phyloP scores from a whole-genome alignment of 1,140 invertebrate genomes.

The Nasonia longicornis region DNA sequence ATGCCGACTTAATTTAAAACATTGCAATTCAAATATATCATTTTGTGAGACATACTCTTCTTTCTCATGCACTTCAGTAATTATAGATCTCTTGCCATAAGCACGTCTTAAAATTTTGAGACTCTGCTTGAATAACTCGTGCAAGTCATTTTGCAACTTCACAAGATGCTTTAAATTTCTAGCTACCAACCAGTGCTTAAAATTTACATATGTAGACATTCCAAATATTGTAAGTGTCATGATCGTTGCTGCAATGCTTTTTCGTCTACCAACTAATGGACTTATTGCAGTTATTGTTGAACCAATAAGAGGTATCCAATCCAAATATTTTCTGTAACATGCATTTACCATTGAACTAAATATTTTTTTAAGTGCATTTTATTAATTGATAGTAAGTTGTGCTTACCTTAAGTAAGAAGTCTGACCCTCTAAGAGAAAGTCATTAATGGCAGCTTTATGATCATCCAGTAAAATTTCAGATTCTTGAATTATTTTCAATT shows the following conservation, averaged over 20 bases:
- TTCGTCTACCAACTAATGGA: slow-evolving; percentile 42
- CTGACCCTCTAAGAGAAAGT: slow-evolving; percentile 49
- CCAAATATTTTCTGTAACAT: slow-evolving; percentile 49
- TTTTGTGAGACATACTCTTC: slow-evolving; percentile 54
- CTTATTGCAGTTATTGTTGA: slow-evolving; percentile 44
- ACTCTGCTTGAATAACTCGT: slow-evolving; percentile 55
- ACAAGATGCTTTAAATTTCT: slow-evolving; percentile 54
- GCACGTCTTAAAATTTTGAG: slow-evolving; percentile 59
- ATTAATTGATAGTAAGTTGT: slow-evolving; percentile 7
- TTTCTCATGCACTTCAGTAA: slow-evolving; percentile 48
- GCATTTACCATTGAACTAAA: background rate
- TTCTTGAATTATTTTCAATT: slow-evolving; percentile 57
- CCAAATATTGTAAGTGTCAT: slow-evolving; percentile 45
- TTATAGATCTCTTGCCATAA: slow-evolving; percentile 52
- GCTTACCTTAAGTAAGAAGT: slow-evolving; percentile 51
- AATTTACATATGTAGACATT: slow-evolving; percentile 49
- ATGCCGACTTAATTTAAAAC: background rate
- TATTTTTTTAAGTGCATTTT: slow-evolving; percentile 3
- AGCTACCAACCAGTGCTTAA: slow-evolving; percentile 42
- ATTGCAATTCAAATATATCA: slow-evolving; percentile 11
- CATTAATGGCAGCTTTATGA: slow-evolving; percentile 56
- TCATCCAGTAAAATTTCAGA: slow-evolving; percentile 61
- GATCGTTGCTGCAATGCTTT: slow-evolving; percentile 46
- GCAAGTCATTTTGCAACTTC: slow-evolving; percentile 57
- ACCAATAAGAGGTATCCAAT: slow-evolving; percentile 51